Conservation (phyloP, 2,888 invertebrate genomes). For the Lacanobia wlatinum region DNA sequence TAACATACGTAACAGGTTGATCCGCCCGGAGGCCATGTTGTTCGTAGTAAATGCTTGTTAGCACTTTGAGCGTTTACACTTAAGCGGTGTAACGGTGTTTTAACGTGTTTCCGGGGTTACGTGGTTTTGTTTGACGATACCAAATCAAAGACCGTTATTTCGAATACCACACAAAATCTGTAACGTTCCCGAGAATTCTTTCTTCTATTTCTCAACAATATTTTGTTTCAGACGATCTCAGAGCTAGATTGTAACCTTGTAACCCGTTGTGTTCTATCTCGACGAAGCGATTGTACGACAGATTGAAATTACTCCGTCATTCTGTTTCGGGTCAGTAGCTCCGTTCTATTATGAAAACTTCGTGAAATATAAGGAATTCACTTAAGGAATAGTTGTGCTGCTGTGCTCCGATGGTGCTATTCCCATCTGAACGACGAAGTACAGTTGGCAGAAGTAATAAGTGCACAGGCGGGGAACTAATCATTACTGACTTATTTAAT, state of each 20-base stretch:
- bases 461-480: neutral
- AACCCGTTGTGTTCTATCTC: conserved; percentile 25
- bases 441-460: conserved; percentile 13
- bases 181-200: neutral
- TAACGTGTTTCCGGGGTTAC: neutral
- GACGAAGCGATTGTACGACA: conserved; percentile 24
- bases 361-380: conserved; percentile 53
- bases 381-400: conserved; percentile 42
- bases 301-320: conserved; percentile 44
- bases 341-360: conserved; percentile 46
- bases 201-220: neutral
- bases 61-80: neutral
- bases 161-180: neutral
- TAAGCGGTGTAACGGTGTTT: conserved; percentile 23
- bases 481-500: too few relatives aligned
- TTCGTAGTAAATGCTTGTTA: conserved; percentile 3
- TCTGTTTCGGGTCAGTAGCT: conserved; percentile 49
- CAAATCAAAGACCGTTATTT: neutral
- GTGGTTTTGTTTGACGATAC: conserved; percentile 4
- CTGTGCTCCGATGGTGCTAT: conserved; percentile 8
- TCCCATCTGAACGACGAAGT: conserved; percentile 20
- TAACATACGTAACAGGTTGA: neutral
- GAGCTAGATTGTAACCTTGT: conserved; percentile 12
- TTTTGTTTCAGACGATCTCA: neutral
- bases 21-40: conserved; percentile 1